These are phyloP conservation scores for Paramormyrops kingsleyae DNA, from an alignment of 2,113 vertebrate species.

Conservation along the genomic window DNA sequence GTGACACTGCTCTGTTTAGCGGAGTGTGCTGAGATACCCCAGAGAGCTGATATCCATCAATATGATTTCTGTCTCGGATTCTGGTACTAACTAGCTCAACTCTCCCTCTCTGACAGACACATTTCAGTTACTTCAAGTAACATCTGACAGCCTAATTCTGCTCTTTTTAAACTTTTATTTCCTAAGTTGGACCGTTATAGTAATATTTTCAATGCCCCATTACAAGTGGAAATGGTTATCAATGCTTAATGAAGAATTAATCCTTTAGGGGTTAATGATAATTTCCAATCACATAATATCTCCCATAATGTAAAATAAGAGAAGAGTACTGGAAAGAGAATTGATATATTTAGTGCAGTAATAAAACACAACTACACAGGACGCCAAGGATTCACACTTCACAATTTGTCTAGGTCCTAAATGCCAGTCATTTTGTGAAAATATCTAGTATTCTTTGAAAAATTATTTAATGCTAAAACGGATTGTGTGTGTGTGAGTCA, in stretches of 20 bases:
- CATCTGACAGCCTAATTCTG: conserved; percentile 3
- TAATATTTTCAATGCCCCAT: neutral
- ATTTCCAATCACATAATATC: neutral
- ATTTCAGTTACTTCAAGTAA: neutral
- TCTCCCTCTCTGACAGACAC: neutral
- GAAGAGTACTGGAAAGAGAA: neutral
- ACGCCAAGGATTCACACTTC: neutral
- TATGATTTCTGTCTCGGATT: conserved; percentile 1
- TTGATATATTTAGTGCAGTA: neutral
- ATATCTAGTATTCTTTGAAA: neutral
- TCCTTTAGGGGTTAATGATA: neutral
- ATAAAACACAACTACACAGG: neutral
- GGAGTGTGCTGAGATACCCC: neutral
- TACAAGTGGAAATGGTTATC: neutral
- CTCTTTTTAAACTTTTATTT: conserved; percentile 4
- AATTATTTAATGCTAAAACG: neutral
- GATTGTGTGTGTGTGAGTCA: neutral
- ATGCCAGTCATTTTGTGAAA: neutral
- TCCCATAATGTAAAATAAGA: neutral
- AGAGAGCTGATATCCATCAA: conserved; percentile 13
- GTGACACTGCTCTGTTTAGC: neutral
- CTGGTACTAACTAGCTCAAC: neutral
- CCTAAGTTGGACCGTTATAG: neutral
- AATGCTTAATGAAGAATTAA: neutral
- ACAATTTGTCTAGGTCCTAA: neutral